Percentiles rank a stretch among this genome's conserved stretches.
These are phyloP conservation scores for Sprattus sprattus DNA, from an alignment of 2,113 vertebrate species.

Conservation along the genomic window DNA sequence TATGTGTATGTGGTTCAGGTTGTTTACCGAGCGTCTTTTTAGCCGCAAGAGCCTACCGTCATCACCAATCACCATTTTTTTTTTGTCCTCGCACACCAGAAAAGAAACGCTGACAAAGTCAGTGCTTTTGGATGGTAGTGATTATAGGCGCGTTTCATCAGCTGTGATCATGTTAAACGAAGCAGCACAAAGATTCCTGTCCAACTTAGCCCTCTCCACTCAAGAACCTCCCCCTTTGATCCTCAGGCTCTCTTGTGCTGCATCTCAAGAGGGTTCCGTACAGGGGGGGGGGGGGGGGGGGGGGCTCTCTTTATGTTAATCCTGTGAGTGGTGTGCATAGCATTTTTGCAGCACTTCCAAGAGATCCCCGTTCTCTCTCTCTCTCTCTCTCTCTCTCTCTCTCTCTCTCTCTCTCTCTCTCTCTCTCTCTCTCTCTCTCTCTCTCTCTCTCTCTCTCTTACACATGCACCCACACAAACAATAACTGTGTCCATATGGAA, in stretches of 20 bases:
- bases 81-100: neutral
- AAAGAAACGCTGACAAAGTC: neutral
- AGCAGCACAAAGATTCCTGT: neutral
- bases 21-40: conserved; percentile 6
- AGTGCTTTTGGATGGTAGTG: neutral
- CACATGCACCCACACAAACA: neutral
- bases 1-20: neutral
- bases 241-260: neutral
- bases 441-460: neutral
- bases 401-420: neutral
- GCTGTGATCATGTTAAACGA: conserved; percentile 13
- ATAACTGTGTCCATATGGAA: neutral
- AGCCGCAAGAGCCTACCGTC: neutral
- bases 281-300: neutral
- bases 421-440: neutral
- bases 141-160: conserved; percentile 15
- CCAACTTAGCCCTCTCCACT: neutral
- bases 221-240: neutral
- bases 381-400: too few relatives aligned
- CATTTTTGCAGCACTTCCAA: neutral
- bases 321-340: conserved; percentile 2
- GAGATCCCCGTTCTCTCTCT: neutral
- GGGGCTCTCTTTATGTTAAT: conserved; percentile 4
- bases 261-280: neutral
- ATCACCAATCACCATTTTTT: neutral